Conservation (phyloP, 2,888 invertebrate genomes). For the Cyclophora albipunctata region DNA sequence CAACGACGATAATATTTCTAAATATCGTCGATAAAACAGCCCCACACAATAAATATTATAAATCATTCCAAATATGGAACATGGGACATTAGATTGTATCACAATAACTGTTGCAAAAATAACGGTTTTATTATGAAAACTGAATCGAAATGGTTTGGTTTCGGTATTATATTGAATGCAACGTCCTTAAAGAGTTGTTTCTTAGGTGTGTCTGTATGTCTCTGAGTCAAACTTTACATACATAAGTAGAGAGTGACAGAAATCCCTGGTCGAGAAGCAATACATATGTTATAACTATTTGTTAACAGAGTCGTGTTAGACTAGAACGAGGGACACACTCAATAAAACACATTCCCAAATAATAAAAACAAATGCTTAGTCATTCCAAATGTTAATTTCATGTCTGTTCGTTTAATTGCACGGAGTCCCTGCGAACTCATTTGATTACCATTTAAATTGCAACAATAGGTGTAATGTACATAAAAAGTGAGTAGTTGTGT, state of each 20-base stretch:
- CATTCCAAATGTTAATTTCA: no score
- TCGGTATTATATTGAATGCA: conserved; percentile 4
- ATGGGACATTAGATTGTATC: conserved; percentile 52
- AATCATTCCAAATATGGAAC: conserved; percentile 43
- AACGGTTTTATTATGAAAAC: conserved; percentile 42
- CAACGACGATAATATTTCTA: conserved; percentile 14
- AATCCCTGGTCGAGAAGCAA: no score
- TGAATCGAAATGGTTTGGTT: conserved; percentile 8
- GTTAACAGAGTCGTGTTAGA: no score
- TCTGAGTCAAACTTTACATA: no score
- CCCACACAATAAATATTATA: conserved; percentile 46
- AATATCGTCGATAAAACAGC: conserved; percentile 29
- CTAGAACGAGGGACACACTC: no score
- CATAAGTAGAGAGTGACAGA: no score
- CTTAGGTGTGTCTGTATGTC: no score
- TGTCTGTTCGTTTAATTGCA: no score
- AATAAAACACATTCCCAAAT: background rate
- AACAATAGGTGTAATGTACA: conserved; percentile 50
- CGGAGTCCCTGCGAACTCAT: conserved; percentile 17
- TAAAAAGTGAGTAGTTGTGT: conserved; percentile 56
- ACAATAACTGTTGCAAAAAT: conserved; percentile 39
- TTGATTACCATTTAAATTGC: conserved; percentile 62
- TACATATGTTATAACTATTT: no score
- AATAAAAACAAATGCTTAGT: background rate
- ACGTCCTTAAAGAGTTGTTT: conserved; percentile 12